A percentile compares a stretch with the other conserved stretches of the same genome.
Conservation (phyloP, 2,797 vertebrate species). For the Phaenicophaeus curvirostris region DNA sequence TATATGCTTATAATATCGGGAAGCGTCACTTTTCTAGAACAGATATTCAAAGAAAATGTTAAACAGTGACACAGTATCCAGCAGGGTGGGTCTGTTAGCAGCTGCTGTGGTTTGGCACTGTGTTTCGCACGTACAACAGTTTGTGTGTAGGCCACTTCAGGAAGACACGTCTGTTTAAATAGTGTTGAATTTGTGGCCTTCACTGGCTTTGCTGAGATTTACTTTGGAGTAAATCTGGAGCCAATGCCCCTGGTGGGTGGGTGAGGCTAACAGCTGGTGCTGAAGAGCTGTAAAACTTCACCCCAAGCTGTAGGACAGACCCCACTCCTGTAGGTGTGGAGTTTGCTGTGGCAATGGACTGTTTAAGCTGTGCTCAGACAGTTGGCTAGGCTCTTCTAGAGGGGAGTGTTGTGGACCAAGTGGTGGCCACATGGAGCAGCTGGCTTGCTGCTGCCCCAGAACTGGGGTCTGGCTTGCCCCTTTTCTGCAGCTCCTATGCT, state of each 20-base stretch:
- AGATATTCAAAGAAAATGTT: neutral
- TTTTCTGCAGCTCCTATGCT: neutral
- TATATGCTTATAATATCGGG: neutral
- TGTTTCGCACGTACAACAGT: neutral
- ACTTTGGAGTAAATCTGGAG: neutral
- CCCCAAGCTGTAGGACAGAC: neutral
- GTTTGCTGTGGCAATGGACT: neutral
- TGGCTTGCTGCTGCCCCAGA: neutral
- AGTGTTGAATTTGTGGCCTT: neutral
- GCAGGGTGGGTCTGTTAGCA: accelerated
- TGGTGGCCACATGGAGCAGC: neutral
- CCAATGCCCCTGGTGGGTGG: accelerated
- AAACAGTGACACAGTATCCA: neutral
- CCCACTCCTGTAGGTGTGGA: no score
- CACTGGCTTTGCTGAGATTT: neutral
- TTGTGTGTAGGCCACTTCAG: neutral
- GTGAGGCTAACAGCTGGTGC: neutral
- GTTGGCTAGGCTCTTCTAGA: neutral
- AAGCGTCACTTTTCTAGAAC: neutral
- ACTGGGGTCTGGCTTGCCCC: neutral
- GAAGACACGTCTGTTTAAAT: neutral
- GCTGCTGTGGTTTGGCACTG: neutral
- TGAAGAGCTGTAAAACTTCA: neutral
- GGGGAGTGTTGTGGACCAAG: neutral
- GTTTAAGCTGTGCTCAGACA: neutral